A percentile compares a stretch with the other conserved stretches of the same genome.
Conservation (phyloP, 2,113 vertebrate species). For the Apteryx mantelli region DNA sequence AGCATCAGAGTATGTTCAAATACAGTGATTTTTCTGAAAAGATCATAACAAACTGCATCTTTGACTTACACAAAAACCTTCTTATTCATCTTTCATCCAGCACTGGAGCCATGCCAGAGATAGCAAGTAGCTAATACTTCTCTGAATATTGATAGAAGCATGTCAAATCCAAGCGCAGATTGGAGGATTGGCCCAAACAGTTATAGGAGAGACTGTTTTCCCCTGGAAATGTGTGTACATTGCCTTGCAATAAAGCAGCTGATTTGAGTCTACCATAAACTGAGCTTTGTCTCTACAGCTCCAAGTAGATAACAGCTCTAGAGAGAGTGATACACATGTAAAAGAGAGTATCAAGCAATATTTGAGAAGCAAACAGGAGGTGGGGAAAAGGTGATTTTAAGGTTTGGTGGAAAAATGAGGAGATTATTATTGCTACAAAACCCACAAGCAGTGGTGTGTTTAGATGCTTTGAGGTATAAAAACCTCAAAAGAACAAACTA, state of each 20-base stretch:
- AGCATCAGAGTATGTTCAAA: not conserved
- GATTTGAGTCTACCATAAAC: not conserved
- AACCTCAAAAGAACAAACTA: not conserved
- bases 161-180: fast-evolving
- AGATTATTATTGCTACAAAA: not conserved
- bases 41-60: not conserved
- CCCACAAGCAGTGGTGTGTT: fast-evolving
- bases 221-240: fast-evolving
- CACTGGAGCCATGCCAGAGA: not conserved
- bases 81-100: not conserved
- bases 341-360: not conserved
- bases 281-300: not conserved
- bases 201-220: not conserved
- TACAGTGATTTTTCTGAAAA: not conserved
- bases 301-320: not conserved
- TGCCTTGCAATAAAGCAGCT: not conserved
- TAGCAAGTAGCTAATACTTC: not conserved
- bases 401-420: not conserved
- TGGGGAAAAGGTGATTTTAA: not conserved
- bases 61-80: not conserved
- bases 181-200: not conserved
- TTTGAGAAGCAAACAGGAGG: not conserved
- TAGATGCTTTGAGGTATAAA: not conserved
- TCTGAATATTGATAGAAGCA: not conserved
- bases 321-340: fast-evolving